Percentiles rank a stretch among this genome's conserved stretches.
These are phyloP conservation scores for Mellilla xanthometata DNA, from an alignment of 2,888 invertebrate species.

Conservation along the genomic window DNA sequence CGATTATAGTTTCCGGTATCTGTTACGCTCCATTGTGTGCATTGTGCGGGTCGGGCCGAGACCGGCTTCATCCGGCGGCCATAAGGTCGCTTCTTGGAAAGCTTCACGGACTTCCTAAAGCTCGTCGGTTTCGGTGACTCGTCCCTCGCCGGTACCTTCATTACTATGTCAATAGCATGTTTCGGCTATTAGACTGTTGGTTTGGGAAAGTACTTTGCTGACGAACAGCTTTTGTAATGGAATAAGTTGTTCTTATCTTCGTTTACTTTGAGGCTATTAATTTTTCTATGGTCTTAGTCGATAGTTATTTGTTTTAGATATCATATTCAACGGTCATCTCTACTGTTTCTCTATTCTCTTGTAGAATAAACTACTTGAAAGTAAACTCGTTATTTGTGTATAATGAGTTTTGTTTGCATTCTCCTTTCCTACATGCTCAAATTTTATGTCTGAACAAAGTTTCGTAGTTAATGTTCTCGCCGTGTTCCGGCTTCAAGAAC, in stretches of 20 bases:
- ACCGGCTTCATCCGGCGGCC: constrained; percentile 46
- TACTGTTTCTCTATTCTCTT: background rate
- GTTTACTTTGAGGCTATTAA: background rate
- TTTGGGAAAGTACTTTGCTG: constrained; percentile 44
- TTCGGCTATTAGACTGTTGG: constrained; percentile 51
- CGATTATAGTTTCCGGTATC: constrained; percentile 74
- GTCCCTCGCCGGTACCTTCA: constrained; percentile 38
- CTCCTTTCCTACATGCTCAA: constrained; percentile 31
- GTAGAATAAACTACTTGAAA: constrained; percentile 22
- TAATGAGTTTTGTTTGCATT: constrained; percentile 37
- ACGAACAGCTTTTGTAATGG: constrained; percentile 36
- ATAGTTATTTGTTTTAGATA: constrained; percentile 6
- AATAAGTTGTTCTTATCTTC: constrained; percentile 1
- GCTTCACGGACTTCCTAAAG: constrained; percentile 46
- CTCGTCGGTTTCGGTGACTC: constrained; percentile 36
- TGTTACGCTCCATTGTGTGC: constrained; percentile 60
- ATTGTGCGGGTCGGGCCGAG: constrained; percentile 52
- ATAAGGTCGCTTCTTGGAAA: constrained; percentile 62
- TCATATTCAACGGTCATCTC: background rate
- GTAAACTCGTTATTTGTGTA: constrained; percentile 30
- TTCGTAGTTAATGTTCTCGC: constrained; percentile 45
- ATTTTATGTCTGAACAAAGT: constrained; percentile 41
- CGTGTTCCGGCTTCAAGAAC: constrained; percentile 44
- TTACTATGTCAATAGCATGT: constrained; percentile 67
- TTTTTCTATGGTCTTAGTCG: too few species aligned